Conservation (phyloP, 2,797 vertebrate genomes). For the Gallinago nigripennis region DNA sequence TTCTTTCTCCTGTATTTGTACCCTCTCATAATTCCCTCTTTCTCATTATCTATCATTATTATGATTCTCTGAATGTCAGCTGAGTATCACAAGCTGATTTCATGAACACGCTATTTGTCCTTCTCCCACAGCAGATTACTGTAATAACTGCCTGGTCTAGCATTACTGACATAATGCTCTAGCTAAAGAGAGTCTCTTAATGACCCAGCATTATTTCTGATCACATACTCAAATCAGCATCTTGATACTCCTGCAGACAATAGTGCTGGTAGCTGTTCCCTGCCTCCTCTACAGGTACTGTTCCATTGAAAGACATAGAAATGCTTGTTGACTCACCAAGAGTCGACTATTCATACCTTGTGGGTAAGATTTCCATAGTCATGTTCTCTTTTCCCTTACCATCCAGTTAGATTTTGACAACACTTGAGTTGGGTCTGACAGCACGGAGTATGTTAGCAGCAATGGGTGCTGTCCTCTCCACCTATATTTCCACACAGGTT, state of each 20-base stretch:
- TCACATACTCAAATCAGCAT: not conserved
- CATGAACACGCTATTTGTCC: not conserved
- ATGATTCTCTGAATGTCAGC: not conserved
- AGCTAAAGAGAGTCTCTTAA: not conserved
- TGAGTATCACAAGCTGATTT: not conserved
- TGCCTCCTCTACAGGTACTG: not conserved
- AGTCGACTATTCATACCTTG: not conserved
- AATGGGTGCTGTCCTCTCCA: not conserved
- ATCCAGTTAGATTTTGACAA: not conserved
- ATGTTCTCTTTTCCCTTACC: not conserved
- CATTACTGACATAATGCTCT: not conserved
- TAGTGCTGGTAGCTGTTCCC: not conserved
- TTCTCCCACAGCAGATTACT: not conserved
- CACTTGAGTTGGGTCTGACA: not conserved
- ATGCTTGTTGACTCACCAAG: not conserved
- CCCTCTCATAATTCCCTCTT: not conserved
- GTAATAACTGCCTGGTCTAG: not conserved
- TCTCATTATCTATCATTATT: accelerated
- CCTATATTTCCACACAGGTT: not conserved
- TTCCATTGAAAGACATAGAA: not conserved
- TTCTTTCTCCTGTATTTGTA: not conserved
- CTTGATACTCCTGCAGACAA: not conserved
- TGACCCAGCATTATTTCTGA: not conserved
- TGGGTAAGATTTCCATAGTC: not conserved
- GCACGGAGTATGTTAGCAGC: not conserved